phyloP scores from a whole-genome alignment of 2,888 invertebrate genomes.

The Endomychus coccineus region DNA sequence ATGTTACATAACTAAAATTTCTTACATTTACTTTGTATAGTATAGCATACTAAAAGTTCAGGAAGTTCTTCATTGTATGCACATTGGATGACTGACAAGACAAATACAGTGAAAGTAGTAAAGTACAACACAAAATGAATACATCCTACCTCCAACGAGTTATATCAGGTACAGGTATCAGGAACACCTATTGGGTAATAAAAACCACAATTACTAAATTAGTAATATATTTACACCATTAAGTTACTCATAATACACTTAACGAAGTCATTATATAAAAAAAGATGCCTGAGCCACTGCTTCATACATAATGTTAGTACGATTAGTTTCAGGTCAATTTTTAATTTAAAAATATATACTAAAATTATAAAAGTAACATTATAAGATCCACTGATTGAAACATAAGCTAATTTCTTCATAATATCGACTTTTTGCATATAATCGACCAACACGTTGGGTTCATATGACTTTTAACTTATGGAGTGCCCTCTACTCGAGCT shows the following conservation, averaged over 20 bases:
- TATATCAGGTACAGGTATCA: no score
- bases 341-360: not conserved
- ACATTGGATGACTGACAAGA: no score
- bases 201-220: conserved; percentile 21
- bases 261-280: conserved; percentile 23
- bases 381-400: conserved; percentile 11
- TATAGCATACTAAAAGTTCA: no score
- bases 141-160: no score
- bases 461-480: no score
- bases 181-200: no score
- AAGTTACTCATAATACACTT: conserved; percentile 26
- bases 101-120: no score
- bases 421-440: conserved; percentile 9
- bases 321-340: conserved; percentile 20
- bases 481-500: no score
- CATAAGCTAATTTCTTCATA: conserved; percentile 26
- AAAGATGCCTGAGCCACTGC: conserved; percentile 26
- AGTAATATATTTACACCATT: conserved; percentile 30
- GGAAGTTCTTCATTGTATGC: no score
- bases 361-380: conserved; percentile 12
- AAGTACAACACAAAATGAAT: no score
- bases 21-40: no score
- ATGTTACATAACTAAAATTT: no score
- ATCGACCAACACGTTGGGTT: conserved; percentile 11
- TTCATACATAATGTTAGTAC: conserved; percentile 21